Evolutionary conservation across 1,140 invertebrate genomes (phyloP).

Genomic region (Brachionus asplanchnoidis): DNA sequence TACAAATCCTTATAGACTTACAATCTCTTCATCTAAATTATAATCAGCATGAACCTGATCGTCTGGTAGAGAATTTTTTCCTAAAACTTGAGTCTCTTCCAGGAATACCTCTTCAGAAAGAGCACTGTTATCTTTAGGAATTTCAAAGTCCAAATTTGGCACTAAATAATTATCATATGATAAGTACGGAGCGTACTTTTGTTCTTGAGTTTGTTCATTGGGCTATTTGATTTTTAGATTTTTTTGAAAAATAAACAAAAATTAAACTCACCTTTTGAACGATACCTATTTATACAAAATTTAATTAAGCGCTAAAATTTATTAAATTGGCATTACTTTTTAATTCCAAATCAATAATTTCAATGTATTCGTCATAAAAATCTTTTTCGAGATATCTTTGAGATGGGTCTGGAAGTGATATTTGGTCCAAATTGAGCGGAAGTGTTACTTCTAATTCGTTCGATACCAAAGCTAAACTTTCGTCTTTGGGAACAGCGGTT

Average conservation of each 20-base stretch:
- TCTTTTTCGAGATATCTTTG: conserved; percentile 50
- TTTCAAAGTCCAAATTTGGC: background rate
- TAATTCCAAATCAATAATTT: conserved; percentile 50
- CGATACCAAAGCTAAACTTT: conserved; percentile 48
- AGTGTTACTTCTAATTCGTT: conserved; percentile 53
- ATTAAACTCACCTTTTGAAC: background rate
- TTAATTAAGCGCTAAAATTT: no score
- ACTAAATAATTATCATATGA: conserved; percentile 33
- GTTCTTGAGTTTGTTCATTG: background rate
- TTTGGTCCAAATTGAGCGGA: conserved; percentile 49
- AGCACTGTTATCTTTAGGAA: background rate
- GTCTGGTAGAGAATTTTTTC: background rate
- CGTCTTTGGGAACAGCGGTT: conserved; percentile 47
- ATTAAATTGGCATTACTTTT: conserved; percentile 43
- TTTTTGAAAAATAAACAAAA: background rate
- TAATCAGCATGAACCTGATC: background rate
- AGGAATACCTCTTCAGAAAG: background rate
- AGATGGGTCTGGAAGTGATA: conserved; percentile 48
- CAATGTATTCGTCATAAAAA: conserved; percentile 53
- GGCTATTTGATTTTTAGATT: background rate
- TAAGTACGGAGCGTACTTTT: conserved; percentile 7
- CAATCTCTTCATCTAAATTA: background rate
- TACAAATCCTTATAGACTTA: background rate
- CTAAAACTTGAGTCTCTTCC: background rate
- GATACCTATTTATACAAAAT: background rate